These are phyloP conservation scores for Crotalus tigris DNA, from an alignment of 2,113 vertebrate species.

Conservation along the genomic window DNA sequence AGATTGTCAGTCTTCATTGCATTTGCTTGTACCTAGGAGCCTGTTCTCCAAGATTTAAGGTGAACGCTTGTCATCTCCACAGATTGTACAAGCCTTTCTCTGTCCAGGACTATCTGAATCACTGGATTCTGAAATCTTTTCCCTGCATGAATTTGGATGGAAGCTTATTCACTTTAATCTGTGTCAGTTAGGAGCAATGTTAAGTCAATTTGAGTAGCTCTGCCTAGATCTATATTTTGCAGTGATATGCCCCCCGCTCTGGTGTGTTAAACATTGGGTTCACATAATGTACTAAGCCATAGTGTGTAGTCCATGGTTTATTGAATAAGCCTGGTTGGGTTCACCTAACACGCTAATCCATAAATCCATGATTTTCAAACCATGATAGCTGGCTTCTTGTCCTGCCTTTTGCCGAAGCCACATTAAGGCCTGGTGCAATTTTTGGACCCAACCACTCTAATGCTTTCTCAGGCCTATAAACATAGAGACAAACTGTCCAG, in stretches of 20 bases:
- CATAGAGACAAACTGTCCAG: not conserved
- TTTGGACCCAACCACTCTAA: not conserved
- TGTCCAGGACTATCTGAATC: not conserved
- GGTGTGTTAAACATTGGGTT: not conserved
- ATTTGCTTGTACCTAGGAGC: not conserved
- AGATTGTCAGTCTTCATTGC: not conserved
- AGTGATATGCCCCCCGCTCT: not conserved
- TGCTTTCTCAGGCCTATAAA: not conserved
- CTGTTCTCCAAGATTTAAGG: not conserved
- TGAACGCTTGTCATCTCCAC: not conserved
- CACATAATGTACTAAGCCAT: not conserved
- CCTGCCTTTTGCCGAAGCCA: not conserved
- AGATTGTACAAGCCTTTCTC: not conserved
- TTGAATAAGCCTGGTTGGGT: not conserved
- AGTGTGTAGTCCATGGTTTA: not conserved
- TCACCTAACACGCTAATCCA: not conserved
- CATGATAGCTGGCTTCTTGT: not conserved
- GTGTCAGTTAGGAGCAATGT: not conserved
- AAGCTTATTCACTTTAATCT: not conserved
- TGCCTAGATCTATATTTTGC: not conserved
- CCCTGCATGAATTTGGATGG: not conserved
- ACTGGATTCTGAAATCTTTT: not conserved
- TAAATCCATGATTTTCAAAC: not conserved
- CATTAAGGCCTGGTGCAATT: not conserved
- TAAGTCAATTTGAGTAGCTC: not conserved